These are phyloP conservation scores for Nebria ingens DNA, from an alignment of 1,140 invertebrate species.

Conservation along the genomic window DNA sequence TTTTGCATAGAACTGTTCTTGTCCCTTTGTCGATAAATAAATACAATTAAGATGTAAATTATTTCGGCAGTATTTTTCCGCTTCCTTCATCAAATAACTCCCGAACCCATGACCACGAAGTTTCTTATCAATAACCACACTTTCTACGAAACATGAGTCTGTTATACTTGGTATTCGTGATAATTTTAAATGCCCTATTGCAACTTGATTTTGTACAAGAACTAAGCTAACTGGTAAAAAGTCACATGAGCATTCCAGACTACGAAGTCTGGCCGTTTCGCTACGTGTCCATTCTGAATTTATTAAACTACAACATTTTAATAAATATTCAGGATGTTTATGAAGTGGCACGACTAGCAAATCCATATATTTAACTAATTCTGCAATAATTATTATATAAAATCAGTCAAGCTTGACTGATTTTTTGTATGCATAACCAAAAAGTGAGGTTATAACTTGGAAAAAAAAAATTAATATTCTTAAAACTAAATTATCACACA, in stretches of 20 bases:
- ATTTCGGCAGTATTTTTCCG: slow-evolving; percentile 56
- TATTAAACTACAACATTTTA: slow-evolving; percentile 57
- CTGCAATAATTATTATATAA: no score
- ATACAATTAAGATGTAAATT: slow-evolving; percentile 48
- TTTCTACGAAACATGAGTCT: slow-evolving; percentile 62
- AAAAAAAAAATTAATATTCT: neutral
- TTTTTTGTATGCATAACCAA: no score
- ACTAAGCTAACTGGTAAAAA: slow-evolving; percentile 59
- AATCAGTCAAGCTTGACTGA: no score
- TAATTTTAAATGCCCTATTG: slow-evolving; percentile 67
- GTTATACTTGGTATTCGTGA: slow-evolving; percentile 51
- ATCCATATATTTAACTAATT: neutral
- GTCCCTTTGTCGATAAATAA: slow-evolving; percentile 64
- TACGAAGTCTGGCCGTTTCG: slow-evolving; percentile 59
- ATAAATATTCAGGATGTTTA: slow-evolving; percentile 52
- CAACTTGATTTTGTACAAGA: slow-evolving; percentile 44
- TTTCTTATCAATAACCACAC: slow-evolving; percentile 59
- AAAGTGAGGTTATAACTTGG: no score
- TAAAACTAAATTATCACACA: neutral
- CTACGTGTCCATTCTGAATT: slow-evolving; percentile 74
- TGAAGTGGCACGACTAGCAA: slow-evolving; percentile 51
- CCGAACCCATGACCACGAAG: slow-evolving; percentile 62
- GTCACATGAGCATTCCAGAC: slow-evolving; percentile 56
- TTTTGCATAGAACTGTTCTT: slow-evolving; percentile 65
- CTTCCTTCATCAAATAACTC: slow-evolving; percentile 53